A percentile compares a stretch with the other conserved stretches of the same genome.
Conservation (phyloP, 1,140 invertebrate species). For the Drosophila funebris region DNA sequence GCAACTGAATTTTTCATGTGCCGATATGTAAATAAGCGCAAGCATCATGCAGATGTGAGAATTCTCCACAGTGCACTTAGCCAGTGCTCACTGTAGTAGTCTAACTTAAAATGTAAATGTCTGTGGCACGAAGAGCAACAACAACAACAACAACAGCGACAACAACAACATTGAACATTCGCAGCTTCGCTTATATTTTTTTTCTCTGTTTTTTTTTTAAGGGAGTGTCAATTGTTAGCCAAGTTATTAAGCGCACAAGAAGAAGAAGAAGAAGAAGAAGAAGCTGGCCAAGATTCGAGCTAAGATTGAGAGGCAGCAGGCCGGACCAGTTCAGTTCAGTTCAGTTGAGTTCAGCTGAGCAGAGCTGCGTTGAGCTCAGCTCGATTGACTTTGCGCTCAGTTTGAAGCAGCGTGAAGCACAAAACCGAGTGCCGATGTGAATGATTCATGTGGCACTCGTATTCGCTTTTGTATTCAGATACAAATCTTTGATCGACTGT, state of each 20-base stretch:
- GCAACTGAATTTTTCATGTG: too few species aligned
- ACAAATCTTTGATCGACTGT: conserved; percentile 81
- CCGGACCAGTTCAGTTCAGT: conserved; percentile 15
- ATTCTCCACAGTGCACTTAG: background rate
- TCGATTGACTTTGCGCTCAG: conserved; percentile 1
- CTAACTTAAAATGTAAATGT: conserved; percentile 41
- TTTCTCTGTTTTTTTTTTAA: conserved; percentile 53
- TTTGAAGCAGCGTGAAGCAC: conserved; percentile 7
- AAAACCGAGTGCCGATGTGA: conserved; percentile 34
- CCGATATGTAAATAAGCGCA: too few species aligned
- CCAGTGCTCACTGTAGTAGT: conserved; percentile 20
- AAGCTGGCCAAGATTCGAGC: conserved; percentile 53
- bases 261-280: conserved; percentile 19
- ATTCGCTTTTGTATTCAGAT: conserved; percentile 52
- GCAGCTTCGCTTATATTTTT: conserved; percentile 30
- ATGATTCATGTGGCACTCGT: conserved; percentile 74
- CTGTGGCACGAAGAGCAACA: conserved; percentile 40
- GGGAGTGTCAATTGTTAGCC: conserved; percentile 80
- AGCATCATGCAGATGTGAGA: too few species aligned
- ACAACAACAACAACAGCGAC: conserved; percentile 30
- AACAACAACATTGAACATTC: conserved; percentile 20
- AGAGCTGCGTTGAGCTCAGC: background rate
- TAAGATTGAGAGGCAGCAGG: conserved; percentile 26
- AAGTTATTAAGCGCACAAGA: conserved; percentile 73
- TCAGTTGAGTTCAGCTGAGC: conserved; percentile 1